These are phyloP conservation scores for Lepeophtheirus salmonis DNA, from an alignment of 1,140 invertebrate species.

Conservation along the genomic window DNA sequence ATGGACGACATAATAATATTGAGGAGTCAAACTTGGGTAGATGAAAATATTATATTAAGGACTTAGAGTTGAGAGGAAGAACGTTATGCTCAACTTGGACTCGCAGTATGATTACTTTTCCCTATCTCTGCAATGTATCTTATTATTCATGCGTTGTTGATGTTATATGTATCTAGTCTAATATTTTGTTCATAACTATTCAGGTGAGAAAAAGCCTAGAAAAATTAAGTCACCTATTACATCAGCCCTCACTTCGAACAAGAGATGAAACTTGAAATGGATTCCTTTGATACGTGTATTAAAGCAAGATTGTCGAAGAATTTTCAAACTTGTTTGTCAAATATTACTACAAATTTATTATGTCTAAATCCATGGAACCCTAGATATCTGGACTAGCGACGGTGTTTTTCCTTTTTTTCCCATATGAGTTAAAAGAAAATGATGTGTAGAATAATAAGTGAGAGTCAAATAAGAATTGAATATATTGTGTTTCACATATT, in stretches of 20 bases:
- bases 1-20: neutral
- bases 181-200: neutral
- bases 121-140: neutral
- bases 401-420: too few relatives aligned
- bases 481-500: too few relatives aligned
- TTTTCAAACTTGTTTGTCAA: too few relatives aligned
- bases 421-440: too few relatives aligned
- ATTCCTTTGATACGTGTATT: too few relatives aligned
- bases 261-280: neutral
- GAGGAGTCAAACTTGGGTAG: neutral
- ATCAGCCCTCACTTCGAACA: neutral
- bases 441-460: too few relatives aligned
- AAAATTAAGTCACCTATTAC: neutral
- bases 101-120: neutral
- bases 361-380: too few relatives aligned
- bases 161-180: too few relatives aligned
- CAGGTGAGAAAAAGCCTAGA: neutral
- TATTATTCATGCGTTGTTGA: neutral
- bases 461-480: too few relatives aligned
- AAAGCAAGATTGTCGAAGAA: too few relatives aligned
- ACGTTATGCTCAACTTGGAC: neutral
- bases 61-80: neutral
- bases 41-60: neutral
- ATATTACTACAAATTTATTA: too few relatives aligned
- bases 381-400: too few relatives aligned